A percentile compares a stretch with the other conserved stretches of the same genome.
These are phyloP conservation scores for Linepithema humile DNA, from an alignment of 1,140 invertebrate species.

Conservation along the genomic window DNA sequence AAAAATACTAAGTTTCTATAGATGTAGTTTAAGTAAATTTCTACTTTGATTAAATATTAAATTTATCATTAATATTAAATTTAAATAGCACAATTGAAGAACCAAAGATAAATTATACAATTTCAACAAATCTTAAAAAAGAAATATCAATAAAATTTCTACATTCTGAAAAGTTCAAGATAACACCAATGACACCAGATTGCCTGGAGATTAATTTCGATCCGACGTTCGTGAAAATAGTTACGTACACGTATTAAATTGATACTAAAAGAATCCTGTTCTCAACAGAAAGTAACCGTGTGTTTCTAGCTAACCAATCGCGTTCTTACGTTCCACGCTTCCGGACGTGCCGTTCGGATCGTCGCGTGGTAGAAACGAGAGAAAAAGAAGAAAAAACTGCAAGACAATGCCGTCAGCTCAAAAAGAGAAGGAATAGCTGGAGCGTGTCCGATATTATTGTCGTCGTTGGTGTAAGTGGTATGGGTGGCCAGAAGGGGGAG, in stretches of 20 bases:
- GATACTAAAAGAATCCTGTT: not conserved
- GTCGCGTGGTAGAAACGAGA: not conserved
- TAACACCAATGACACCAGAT: not conserved
- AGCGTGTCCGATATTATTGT: slow-evolving; percentile 72
- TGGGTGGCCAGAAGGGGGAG: not conserved
- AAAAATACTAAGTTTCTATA: not conserved
- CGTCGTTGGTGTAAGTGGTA: slow-evolving; percentile 53
- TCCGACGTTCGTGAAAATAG: not conserved
- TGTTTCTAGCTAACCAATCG: slow-evolving; percentile 21
- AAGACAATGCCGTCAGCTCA: slow-evolving; percentile 58
- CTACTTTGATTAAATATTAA: not conserved
- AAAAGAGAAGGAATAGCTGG: slow-evolving; percentile 65
- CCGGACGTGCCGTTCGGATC: slow-evolving; percentile 51
- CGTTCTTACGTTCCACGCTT: slow-evolving; percentile 45
- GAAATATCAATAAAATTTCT: not conserved
- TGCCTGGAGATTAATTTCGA: not conserved
- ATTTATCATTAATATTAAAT: not conserved
- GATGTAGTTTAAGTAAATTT: not conserved
- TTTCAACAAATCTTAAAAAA: not conserved
- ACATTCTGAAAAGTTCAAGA: not conserved
- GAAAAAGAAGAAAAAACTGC: slow-evolving; percentile 6
- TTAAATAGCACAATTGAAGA: not conserved
- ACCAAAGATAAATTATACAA: not conserved
- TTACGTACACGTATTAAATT: not conserved
- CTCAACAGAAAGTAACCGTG: not conserved